These are phyloP conservation scores for Chinchilla lanigera DNA, from an alignment of 2,113 vertebrate species.

Conservation along the genomic window DNA sequence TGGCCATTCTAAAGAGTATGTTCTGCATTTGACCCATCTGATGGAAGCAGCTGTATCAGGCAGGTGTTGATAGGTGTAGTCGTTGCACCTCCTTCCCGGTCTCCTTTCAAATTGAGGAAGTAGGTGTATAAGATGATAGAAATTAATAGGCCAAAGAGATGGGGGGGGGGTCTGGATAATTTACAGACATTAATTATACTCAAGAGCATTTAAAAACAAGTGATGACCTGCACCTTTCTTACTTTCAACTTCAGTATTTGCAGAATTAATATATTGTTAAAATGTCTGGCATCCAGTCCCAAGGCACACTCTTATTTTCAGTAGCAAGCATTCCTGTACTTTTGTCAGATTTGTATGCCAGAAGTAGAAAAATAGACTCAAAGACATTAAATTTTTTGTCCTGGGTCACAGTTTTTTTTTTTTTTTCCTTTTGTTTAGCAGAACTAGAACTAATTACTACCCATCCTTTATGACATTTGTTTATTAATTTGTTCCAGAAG, in stretches of 20 bases:
- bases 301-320: background rate
- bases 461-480: background rate
- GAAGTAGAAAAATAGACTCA: background rate
- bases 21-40: background rate
- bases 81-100: background rate
- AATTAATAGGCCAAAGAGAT: background rate
- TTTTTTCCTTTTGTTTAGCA: background rate
- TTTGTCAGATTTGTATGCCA: background rate
- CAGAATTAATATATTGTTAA: slow-evolving; percentile 9
- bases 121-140: background rate
- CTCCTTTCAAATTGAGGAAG: background rate
- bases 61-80: background rate
- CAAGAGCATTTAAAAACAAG: slow-evolving; percentile 25
- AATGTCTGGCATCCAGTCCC: background rate
- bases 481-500: background rate
- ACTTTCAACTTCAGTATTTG: slow-evolving; percentile 8
- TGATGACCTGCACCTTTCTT: background rate
- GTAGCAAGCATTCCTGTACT: background rate
- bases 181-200: background rate
- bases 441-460: background rate
- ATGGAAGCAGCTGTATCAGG: background rate
- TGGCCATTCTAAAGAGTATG: background rate
- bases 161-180: background rate
- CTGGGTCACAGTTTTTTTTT: background rate
- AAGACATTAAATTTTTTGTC: background rate